A percentile compares a stretch with the other conserved stretches of the same genome.
These are phyloP conservation scores for Struthio camelus DNA, from an alignment of 2,113 vertebrate species.

Conservation along the genomic window DNA sequence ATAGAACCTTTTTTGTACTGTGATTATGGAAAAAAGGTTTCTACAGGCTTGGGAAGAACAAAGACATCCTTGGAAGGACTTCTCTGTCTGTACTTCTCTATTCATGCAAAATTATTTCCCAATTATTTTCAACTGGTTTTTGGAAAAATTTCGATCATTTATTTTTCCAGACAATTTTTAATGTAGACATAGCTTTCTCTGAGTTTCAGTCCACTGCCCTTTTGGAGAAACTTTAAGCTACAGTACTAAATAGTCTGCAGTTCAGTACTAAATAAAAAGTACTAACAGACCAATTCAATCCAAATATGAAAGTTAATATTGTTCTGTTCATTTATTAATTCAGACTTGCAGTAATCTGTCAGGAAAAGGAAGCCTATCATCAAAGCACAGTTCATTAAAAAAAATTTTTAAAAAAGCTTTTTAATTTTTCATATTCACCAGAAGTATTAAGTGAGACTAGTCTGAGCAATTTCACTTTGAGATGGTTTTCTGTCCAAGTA, in stretches of 20 bases:
- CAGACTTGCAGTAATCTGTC: not conserved
- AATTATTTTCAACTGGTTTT: not conserved
- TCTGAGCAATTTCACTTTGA: not conserved
- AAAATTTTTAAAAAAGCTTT: not conserved
- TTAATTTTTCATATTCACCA: not conserved
- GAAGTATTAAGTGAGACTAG: not conserved
- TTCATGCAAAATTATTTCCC: not conserved
- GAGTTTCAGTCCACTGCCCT: not conserved
- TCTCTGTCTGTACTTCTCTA: not conserved
- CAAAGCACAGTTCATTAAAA: not conserved
- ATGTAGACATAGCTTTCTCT: not conserved
- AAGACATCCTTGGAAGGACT: not conserved
- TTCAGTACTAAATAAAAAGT: not conserved
- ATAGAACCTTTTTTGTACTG: not conserved
- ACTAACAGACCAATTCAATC: not conserved
- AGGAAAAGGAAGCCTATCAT: not conserved
- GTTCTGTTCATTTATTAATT: not conserved
- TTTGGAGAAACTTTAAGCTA: not conserved
- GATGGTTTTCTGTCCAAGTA: not conserved
- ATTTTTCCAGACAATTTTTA: not conserved
- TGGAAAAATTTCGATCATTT: not conserved
- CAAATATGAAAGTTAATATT: not conserved
- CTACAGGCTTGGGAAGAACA: not conserved
- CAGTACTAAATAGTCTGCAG: not conserved
- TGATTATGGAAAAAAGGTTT: not conserved